Evolutionary conservation across 2,888 invertebrate genomes (phyloP).

Genomic region (Xestoiulus laeticollis): DNA sequence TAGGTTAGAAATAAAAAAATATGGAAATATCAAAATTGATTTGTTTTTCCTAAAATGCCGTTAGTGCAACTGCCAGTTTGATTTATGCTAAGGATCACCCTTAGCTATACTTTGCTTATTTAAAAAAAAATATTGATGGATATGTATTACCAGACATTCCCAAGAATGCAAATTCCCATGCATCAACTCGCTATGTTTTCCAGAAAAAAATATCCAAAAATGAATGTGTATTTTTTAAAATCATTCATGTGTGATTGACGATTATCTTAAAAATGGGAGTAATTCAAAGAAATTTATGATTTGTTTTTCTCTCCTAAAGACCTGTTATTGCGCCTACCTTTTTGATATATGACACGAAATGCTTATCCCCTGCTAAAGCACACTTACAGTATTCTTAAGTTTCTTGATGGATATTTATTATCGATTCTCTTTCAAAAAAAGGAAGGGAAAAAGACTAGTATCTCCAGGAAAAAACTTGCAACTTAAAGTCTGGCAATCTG

Average conservation of each 20-base stretch:
- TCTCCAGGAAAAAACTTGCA: background rate
- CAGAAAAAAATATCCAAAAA: background rate
- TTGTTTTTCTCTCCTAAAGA: background rate
- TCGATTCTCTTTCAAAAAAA: background rate
- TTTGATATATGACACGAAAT: background rate
- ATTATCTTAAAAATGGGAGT: background rate
- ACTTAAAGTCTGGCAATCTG: background rate
- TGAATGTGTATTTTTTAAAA: background rate
- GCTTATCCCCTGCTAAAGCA: background rate
- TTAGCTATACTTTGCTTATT: background rate
- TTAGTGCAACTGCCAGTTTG: background rate
- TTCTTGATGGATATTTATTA: constrained; percentile 4
- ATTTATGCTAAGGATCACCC: background rate
- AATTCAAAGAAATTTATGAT: constrained; percentile 8
- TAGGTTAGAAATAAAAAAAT: background rate
- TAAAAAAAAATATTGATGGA: background rate
- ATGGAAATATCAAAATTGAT: background rate
- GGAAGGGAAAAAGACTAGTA: background rate
- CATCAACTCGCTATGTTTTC: background rate
- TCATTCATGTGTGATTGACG: background rate
- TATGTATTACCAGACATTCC: background rate
- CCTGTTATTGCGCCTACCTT: background rate
- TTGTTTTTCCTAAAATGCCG: background rate
- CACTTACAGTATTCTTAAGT: constrained; percentile 1
- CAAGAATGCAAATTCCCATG: background rate